Evolutionary conservation across 2,113 vertebrate genomes (phyloP), one percentile per base, ranked within the genome.

Genomic region (Crotalus tigris): DNA sequence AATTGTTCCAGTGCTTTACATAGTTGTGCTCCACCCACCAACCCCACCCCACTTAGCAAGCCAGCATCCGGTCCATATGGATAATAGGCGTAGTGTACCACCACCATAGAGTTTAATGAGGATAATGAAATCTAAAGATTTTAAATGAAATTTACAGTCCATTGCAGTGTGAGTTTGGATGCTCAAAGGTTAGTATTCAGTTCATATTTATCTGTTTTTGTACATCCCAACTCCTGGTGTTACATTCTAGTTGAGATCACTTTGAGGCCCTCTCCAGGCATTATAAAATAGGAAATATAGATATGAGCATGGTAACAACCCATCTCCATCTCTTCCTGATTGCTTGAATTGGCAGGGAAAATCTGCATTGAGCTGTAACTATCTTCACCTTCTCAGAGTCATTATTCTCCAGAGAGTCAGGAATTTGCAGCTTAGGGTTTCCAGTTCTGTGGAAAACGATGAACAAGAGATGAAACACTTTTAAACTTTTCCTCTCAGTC

Each of bases 111-210:
- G 3, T 61, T 94, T 93, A 24, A 21, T 91, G 13, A 69, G n/a
- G 92, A 88, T 92, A 49, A 88, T 46, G 93, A 53, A 24, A 94
- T 26, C 69, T 87, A 39, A 1, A 87, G 85, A 51, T 81, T 81
- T 81, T 39, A 81, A 81, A 81, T 81, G 33, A 81, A 81, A 9
- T 81, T 81, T 81, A 21, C 33, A 44, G 33, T 44, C 33, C 33
- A 81, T 33, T 81, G 1, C 75, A 44, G 17, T 81, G 3, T 44
- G 75, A 44, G 39, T 81, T 9, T 44, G 17, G 33, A 81, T 7
- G 7, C 17, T 19, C 33, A 81, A 44, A 81, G 2, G 19, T 44
- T 44, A 19, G 33, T 0, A 6, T 81, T 44, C 33, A 81, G 17
- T 81, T 81, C 69, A 81, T 81, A 81, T 81, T 51, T 81, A 19